A percentile compares a stretch with the other conserved stretches of the same genome.
phyloP scores from a whole-genome alignment of 2,113 vertebrate genomes.

The Apodemus sylvaticus region DNA sequence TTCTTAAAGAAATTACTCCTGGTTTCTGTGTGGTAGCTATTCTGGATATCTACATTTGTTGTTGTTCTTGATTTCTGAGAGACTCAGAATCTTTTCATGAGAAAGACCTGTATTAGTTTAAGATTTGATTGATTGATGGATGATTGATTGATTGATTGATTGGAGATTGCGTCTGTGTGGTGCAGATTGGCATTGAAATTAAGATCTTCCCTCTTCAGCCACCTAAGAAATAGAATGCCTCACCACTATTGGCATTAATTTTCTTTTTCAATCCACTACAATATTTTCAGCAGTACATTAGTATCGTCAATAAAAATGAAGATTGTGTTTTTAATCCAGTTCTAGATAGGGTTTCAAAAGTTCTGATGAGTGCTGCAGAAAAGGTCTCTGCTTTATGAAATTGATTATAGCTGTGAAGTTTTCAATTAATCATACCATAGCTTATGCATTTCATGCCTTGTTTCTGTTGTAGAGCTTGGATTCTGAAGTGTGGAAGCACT shows the following conservation, averaged over 20 bases:
- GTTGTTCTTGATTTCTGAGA: neutral
- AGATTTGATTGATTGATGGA: neutral
- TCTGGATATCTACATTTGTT: neutral
- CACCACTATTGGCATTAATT: neutral
- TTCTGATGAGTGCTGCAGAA: neutral
- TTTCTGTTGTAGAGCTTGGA: conserved; percentile 88
- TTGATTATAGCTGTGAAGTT: neutral
- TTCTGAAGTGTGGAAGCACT: conserved; percentile 91
- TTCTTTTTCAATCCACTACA: neutral
- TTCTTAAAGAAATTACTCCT: neutral
- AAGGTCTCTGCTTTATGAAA: neutral
- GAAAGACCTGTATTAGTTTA: neutral
- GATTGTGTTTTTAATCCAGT: neutral
- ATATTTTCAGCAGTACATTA: neutral
- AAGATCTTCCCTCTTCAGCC: neutral
- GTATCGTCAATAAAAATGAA: neutral
- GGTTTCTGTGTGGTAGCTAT: neutral
- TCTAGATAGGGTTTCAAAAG: neutral
- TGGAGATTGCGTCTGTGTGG: neutral
- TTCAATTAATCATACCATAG: neutral
- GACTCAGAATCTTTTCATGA: neutral
- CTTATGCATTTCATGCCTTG: neutral
- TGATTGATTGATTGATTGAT: neutral
- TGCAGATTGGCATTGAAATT: neutral
- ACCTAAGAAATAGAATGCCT: neutral